A percentile compares a stretch with the other conserved stretches of the same genome.
These are phyloP conservation scores for Enteromius radiatus DNA, from an alignment of 2,797 vertebrate genomes.

Conservation along the genomic window DNA sequence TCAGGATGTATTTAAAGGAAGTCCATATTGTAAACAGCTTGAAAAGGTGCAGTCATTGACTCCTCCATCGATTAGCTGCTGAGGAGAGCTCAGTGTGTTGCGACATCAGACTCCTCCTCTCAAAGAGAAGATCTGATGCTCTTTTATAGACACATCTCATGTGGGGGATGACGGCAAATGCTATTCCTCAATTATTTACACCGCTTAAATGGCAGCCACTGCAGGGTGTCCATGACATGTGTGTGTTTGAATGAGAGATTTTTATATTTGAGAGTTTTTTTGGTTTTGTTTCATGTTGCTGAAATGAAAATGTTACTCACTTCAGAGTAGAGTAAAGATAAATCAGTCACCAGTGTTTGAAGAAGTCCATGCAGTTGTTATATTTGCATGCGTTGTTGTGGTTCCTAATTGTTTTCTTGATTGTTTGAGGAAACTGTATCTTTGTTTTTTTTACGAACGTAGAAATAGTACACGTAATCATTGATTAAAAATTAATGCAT, in stretches of 20 bases:
- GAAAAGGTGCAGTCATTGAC: conserved; percentile 36
- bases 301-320: background rate
- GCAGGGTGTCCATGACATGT: conserved; percentile 66
- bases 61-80: conserved; percentile 41
- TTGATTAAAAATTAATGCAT: background rate
- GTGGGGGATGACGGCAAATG: conserved; percentile 84
- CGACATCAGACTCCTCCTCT: conserved; percentile 37
- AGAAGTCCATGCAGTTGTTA: background rate
- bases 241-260: conserved; percentile 40
- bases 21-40: conserved; percentile 37
- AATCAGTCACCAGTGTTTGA: background rate
- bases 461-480: background rate
- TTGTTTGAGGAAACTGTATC: conserved; percentile 29
- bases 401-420: conserved; percentile 41
- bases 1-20: conserved; percentile 16
- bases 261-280: conserved; percentile 11
- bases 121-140: conserved; percentile 77
- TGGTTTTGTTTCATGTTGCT: background rate
- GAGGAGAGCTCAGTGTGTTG: conserved; percentile 49
- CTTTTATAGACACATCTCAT: conserved; percentile 82
- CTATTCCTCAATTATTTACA: conserved; percentile 88
- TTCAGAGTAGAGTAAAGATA: background rate
- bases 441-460: background rate
- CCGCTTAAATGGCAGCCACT: conserved; percentile 86
- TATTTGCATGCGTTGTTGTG: background rate